Percentiles rank a stretch among this genome's conserved stretches.
Conservation (phyloP, 2,888 invertebrate species). For the Lasioglossum zephyrum region DNA sequence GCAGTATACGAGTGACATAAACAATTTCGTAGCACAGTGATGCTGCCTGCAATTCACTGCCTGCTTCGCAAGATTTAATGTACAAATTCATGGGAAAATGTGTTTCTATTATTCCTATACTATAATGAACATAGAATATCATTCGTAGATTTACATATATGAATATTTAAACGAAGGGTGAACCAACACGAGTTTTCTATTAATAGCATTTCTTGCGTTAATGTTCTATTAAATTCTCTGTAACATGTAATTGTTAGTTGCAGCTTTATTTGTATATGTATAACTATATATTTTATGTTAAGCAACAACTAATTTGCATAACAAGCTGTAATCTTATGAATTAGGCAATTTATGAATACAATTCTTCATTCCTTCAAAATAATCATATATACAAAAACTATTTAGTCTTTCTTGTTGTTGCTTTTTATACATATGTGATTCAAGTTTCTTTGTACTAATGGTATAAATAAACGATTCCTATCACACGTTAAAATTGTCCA, state of each 20-base stretch:
- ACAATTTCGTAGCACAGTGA: conserved; percentile 61
- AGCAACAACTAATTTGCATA: conserved; percentile 26
- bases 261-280: conserved; percentile 34
- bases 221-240: conserved; percentile 36
- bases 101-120: conserved; percentile 59
- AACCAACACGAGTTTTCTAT: conserved; percentile 37
- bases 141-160: conserved; percentile 44
- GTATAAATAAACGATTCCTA: conserved; percentile 64
- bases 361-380: conserved; percentile 29
- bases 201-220: conserved; percentile 28
- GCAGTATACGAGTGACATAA: conserved; percentile 60
- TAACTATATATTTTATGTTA: conserved; percentile 45
- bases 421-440: conserved; percentile 31
- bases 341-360: conserved; percentile 18
- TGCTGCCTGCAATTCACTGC: conserved; percentile 66
- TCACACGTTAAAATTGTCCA: conserved; percentile 17
- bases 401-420: conserved; percentile 28
- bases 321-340: conserved; percentile 20
- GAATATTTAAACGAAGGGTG: conserved; percentile 24
- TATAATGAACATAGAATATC: conserved; percentile 39
- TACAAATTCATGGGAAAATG: conserved; percentile 62
- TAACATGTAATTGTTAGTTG: conserved; percentile 24
- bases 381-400: conserved; percentile 15
- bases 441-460: conserved; percentile 71
- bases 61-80: conserved; percentile 66